These are phyloP conservation scores for Keiferia lycopersicella DNA, from an alignment of 2,888 invertebrate genomes.

Conservation along the genomic window DNA sequence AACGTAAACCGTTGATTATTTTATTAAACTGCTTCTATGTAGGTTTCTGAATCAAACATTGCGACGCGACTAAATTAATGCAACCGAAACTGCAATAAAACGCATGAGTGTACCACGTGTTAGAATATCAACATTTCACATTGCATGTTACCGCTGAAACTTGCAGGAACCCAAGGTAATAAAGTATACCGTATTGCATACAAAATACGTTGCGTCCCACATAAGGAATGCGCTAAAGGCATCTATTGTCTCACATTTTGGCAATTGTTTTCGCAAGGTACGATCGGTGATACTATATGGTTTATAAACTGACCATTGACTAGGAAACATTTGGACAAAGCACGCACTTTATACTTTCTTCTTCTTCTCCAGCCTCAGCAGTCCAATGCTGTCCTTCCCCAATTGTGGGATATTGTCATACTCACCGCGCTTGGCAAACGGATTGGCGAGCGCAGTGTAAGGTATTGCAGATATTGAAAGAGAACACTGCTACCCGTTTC, in stretches of 20 bases:
- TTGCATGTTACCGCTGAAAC: neutral
- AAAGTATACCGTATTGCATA: slow-evolving; percentile 8
- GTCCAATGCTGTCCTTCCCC: too few relatives aligned
- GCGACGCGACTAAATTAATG: too few relatives aligned
- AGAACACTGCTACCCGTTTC: too few relatives aligned
- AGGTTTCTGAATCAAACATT: too few relatives aligned
- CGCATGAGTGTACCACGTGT: neutral
- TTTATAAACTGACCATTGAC: slow-evolving; percentile 1
- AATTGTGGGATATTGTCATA: too few relatives aligned
- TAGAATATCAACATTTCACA: neutral
- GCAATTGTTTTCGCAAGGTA: slow-evolving; percentile 37
- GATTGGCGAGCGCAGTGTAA: too few relatives aligned
- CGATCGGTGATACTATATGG: slow-evolving; percentile 33
- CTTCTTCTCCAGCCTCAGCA: neutral
- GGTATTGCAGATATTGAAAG: too few relatives aligned
- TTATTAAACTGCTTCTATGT: too few relatives aligned
- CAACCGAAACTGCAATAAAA: neutral
- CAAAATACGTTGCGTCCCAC: slow-evolving; percentile 28
- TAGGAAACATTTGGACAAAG: neutral
- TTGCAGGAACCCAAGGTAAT: neutral
- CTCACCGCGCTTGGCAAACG: too few relatives aligned
- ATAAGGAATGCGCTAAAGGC: slow-evolving; percentile 11
- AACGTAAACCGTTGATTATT: too few relatives aligned
- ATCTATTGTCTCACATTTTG: slow-evolving; percentile 29
- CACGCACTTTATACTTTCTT: neutral